Percentiles rank a stretch among this genome's conserved stretches.
phyloP scores from a whole-genome alignment of 2,888 invertebrate genomes.

The Allacma fusca region DNA sequence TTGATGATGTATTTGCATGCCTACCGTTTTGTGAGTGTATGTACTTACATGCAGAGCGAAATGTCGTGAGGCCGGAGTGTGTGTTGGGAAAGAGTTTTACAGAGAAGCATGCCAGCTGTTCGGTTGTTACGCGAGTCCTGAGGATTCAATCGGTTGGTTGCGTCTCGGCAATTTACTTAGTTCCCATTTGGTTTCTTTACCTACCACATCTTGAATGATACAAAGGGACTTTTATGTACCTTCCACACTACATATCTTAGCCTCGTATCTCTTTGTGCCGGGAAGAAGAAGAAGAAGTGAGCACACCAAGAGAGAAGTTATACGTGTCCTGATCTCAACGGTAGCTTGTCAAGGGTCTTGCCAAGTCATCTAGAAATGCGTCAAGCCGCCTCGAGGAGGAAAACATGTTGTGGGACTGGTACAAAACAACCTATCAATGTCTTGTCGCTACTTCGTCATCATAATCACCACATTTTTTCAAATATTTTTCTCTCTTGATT shows the following conservation, averaged over 20 bases:
- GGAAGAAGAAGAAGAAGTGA: constrained; percentile 16
- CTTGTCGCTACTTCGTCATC: constrained; percentile 38
- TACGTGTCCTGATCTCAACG: constrained; percentile 28
- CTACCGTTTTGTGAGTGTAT: no score
- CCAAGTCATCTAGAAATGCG: constrained; percentile 46
- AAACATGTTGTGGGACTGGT: constrained; percentile 18
- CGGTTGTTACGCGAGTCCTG: constrained; percentile 9
- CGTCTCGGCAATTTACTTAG: constrained; percentile 38
- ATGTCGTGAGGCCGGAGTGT: no score
- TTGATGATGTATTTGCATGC: no score
- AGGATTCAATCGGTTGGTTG: constrained; percentile 43
- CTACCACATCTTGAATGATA: constrained; percentile 32
- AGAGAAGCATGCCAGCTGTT: constrained; percentile 20
- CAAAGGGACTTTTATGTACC: constrained; percentile 35
- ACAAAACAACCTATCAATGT: constrained; percentile 42
- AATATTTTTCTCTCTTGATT: constrained; percentile 7
- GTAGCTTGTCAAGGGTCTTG: constrained; percentile 38
- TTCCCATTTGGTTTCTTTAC: constrained; percentile 30
- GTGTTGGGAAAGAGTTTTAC: no score
- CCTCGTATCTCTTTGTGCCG: constrained; percentile 19
- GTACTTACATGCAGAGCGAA: no score
- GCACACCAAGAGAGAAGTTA: constrained; percentile 10
- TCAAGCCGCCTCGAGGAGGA: constrained; percentile 29
- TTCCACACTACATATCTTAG: constrained; percentile 23
- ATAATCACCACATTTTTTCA: constrained; percentile 23